Evolutionary conservation across 2,113 vertebrate species (phyloP).

Genomic region (Tricholaema leucomelas): DNA sequence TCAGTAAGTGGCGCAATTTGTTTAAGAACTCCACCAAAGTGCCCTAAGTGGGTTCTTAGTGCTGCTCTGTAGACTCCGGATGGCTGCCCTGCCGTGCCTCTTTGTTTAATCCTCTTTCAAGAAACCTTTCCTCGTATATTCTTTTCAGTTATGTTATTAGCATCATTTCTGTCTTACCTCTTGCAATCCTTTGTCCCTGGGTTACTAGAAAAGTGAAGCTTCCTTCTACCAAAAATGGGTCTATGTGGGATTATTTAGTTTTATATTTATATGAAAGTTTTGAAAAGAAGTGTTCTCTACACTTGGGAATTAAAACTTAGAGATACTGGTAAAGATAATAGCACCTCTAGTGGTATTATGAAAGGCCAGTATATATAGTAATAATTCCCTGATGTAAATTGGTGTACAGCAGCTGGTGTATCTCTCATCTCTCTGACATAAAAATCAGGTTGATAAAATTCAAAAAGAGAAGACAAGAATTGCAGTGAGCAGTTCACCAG

Average conservation of each 20-base stretch:
- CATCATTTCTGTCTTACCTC: not conserved
- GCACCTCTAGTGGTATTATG: not conserved
- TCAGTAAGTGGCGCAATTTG: slow-evolving; percentile 17
- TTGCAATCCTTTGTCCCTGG: not conserved
- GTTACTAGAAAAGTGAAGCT: not conserved
- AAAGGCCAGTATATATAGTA: not conserved
- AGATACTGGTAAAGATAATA: slow-evolving; percentile 22
- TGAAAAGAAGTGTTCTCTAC: not conserved
- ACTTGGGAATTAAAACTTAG: slow-evolving; percentile 12
- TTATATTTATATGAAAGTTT: not conserved
- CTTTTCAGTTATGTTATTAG: not conserved
- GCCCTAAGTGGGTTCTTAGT: slow-evolving; percentile 10
- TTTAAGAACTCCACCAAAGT: slow-evolving; percentile 1
- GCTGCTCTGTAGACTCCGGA: not conserved
- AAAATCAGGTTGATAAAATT: slow-evolving; percentile 20
- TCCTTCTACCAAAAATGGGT: not conserved
- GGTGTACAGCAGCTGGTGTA: not conserved
- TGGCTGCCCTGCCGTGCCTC: not conserved
- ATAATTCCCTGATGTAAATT: slow-evolving; percentile 3
- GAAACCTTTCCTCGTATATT: not conserved
- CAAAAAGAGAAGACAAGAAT: not conserved
- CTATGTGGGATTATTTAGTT: not conserved
- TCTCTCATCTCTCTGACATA: not conserved
- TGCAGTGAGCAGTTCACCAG: not conserved
- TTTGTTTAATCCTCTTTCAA: not conserved